Evolutionary conservation across 2,797 vertebrate genomes (phyloP).

Genomic region (Scleropages formosus): DNA sequence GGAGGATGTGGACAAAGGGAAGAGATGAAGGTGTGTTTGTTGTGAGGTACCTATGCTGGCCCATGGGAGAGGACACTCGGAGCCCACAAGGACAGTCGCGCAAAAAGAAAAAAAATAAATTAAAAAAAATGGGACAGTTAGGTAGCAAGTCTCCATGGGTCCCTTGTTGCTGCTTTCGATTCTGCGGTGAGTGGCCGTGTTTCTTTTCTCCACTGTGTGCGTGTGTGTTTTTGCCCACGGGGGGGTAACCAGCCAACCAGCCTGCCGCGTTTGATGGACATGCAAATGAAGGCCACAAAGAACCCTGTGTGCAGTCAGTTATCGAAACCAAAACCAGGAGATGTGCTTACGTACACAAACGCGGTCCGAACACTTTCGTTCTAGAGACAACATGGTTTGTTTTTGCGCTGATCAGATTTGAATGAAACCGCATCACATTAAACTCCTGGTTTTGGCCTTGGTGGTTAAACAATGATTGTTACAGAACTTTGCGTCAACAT

Average conservation of each 20-base stretch:
- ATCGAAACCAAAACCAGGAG: conserved; percentile 6
- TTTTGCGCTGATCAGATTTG: not conserved
- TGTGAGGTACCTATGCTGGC: conserved; percentile 62
- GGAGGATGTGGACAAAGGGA: conserved; percentile 17
- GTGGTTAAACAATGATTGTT: not conserved
- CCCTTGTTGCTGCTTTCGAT: conserved; percentile 81
- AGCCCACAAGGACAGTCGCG: conserved; percentile 78
- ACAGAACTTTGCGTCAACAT: not conserved
- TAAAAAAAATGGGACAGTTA: conserved; percentile 62
- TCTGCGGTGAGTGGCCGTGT: conserved; percentile 32
- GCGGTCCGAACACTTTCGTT: not conserved
- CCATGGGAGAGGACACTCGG: conserved; percentile 76
- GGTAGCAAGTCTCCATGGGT: conserved; percentile 79
- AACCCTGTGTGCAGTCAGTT: conserved; percentile 48
- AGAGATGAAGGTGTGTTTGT: not conserved
- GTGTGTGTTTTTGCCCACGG: conserved; percentile 13
- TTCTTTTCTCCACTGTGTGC: conserved; percentile 35
- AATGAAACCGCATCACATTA: not conserved
- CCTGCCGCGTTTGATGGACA: conserved; percentile 46
- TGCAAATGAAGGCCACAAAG: conserved; percentile 72
- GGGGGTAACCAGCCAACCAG: conserved; percentile 46
- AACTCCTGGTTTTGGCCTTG: not conserved
- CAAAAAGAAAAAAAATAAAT: conserved; percentile 58
- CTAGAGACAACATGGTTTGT: not conserved
- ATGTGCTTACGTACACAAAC: not conserved